Evolutionary conservation across 2,888 invertebrate species (phyloP), one percentile per base, ranked within the genome.

Genomic region (Hydrotaea cyrtoneurina): DNA sequence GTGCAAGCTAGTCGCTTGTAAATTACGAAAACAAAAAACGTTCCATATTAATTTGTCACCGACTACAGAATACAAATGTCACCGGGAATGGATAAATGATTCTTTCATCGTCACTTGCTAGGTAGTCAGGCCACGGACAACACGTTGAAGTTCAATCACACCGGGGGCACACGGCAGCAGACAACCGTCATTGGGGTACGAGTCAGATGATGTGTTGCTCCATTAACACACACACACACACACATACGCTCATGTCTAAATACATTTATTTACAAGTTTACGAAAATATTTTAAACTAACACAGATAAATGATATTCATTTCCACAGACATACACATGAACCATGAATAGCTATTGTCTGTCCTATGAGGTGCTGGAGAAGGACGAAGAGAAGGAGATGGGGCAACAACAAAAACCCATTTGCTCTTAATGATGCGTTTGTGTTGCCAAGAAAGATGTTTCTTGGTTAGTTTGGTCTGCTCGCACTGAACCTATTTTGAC

Each of bases 261-360:
- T 78, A 46, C 21, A 46, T 21, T 71, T 73, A 69, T 72, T 43
- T 23, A 21, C 72, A 64, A 73, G 73, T 55, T 21, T 55, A 55
- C 3, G 10, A 8, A 55, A 8, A 55, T 55, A 21, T 55, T 55
- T 77, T 78, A 57, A 73, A 43, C 72, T 81, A 77, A 72, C 77
- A 43, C 69, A 46, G 55, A 64, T 55, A 81, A 71, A 55, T 64
- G 15, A 72, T 53, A 76, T 64, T 71, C 71, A 50, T 31, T 75
- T 59, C 21, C 46, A 11, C 55, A 55, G 21, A 50, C 39, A 39
- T 3, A 39, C 39, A 39, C 39, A 3, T 3, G 10, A 1, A 39
- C 13, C 13, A 10, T 39, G 1, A 1, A 10, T 39, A 31, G 31
- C 2, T 31, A 31, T 7, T 8, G 7, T 10, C 7, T 3, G 39